Percentiles rank a stretch among this genome's conserved stretches.
phyloP scores from a whole-genome alignment of 2,113 vertebrate genomes.

The Suncus etruscus region DNA sequence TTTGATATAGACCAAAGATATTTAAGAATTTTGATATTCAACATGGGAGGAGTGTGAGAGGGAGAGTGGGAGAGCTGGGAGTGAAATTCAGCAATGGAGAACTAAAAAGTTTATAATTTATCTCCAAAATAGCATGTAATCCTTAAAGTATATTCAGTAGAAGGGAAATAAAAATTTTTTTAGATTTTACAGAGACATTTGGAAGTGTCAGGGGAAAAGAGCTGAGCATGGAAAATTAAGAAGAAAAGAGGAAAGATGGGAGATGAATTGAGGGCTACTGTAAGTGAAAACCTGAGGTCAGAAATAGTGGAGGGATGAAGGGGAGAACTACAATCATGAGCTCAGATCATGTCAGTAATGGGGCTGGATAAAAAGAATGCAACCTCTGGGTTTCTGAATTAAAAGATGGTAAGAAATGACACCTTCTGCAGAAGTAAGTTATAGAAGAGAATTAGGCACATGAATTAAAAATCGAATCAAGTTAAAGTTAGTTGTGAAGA shows the following conservation, averaged over 20 bases:
- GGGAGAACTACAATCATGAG: background rate
- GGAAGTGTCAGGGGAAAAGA: background rate
- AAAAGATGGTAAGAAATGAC: background rate
- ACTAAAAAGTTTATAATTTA: background rate
- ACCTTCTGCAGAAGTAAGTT: background rate
- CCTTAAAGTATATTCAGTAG: background rate
- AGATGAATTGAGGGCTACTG: background rate
- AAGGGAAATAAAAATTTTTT: background rate
- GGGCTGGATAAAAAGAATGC: background rate
- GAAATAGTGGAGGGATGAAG: background rate
- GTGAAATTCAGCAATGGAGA: no score
- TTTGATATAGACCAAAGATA: background rate
- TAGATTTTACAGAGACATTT: background rate
- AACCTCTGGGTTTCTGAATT: background rate
- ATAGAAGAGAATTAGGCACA: background rate
- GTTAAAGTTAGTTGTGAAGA: constrained; percentile 39
- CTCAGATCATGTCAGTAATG: background rate
- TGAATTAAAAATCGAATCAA: background rate
- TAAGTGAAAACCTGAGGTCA: background rate
- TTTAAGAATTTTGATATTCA: no score
- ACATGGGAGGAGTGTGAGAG: no score
- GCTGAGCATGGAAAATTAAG: background rate
- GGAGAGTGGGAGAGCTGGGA: no score
- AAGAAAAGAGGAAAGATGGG: background rate
- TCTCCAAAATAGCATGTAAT: background rate